A percentile compares a stretch with the other conserved stretches of the same genome.
Evolutionary conservation across 2,113 vertebrate species (phyloP).

Genomic region (Glaucidium brasilianum): DNA sequence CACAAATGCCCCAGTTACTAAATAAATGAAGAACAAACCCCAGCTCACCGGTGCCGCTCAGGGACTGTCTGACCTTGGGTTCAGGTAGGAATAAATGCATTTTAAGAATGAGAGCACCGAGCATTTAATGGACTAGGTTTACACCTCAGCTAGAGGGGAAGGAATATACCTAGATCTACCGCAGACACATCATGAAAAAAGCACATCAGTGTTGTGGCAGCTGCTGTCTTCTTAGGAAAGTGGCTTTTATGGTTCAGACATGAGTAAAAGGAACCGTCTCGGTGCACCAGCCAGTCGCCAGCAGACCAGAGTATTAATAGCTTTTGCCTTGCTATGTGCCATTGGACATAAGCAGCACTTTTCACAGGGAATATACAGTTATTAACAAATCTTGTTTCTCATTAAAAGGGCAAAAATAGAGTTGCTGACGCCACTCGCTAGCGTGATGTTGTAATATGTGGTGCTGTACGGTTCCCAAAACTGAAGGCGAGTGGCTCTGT

Average conservation of each 20-base stretch:
- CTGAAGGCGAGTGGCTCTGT: not conserved
- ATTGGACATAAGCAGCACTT: fast-evolving
- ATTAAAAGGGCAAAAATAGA: not conserved
- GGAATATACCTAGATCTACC: not conserved
- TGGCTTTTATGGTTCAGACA: not conserved
- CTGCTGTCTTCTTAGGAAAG: not conserved
- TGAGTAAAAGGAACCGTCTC: not conserved
- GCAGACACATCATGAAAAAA: not conserved
- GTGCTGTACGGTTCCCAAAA: not conserved
- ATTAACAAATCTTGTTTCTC: not conserved
- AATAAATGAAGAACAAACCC: not conserved
- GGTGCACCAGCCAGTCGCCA: not conserved
- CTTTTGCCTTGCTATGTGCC: not conserved
- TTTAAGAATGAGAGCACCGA: not conserved
- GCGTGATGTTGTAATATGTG: fast-evolving
- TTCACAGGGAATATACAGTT: not conserved
- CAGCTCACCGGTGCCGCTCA: fast-evolving
- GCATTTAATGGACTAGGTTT: not conserved
- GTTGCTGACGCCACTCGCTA: not conserved
- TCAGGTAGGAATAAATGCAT: not conserved
- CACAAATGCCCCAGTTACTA: not conserved
- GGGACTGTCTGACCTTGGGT: not conserved
- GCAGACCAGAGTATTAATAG: not conserved
- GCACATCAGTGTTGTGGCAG: not conserved
- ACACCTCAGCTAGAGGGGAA: not conserved